Evolutionary conservation across 2,797 vertebrate genomes (phyloP), one percentile per base, ranked within the genome.

Genomic region (Paguma larvata): DNA sequence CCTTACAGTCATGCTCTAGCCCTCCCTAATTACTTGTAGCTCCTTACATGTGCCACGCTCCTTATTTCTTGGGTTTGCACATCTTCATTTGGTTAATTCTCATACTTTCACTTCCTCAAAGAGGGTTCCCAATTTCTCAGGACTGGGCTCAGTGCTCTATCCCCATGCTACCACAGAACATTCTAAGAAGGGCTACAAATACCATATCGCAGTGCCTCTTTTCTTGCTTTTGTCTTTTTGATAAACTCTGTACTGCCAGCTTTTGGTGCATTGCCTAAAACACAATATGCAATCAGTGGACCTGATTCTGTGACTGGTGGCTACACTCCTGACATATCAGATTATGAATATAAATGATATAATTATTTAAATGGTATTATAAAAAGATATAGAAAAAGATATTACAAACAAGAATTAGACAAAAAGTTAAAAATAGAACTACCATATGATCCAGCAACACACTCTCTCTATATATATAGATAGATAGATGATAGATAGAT

Each of bases 401-500:
- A 56, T 59, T 59, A 23, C 21, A 59, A 59, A 68, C 68, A 92
- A 70, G 48, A 91, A 63, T 51, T 85, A 51, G n/a, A 78, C 32
- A 94, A 85, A 90, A 59, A 78, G 34, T 65, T 89, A 9, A 75
- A 85, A 67, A 65, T 83, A 56, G 9, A 89, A 77, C 34, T 89
- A 62, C 38, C 14, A 46, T 46, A 44, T 94, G 21, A 75, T 34
- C 56, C 59, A 73, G 23, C 2, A 75, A 85, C 38, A 38, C 38
- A 2, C 38, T 38, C 53, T 53, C 21, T 19, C 7, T 41, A 67
- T n/a, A 23, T 72, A 68, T 5, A 5, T 70, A 70, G 19, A 34
- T 34, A 59, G 8, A 59, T 23, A 59, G 21, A 59, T 53, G 21
- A 59, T 21, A 59, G 21, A 18, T 21, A 23, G 21, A 25, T 59